These are phyloP conservation scores for Neotoxoptera formosana DNA, from an alignment of 1,140 invertebrate genomes.

Conservation along the genomic window DNA sequence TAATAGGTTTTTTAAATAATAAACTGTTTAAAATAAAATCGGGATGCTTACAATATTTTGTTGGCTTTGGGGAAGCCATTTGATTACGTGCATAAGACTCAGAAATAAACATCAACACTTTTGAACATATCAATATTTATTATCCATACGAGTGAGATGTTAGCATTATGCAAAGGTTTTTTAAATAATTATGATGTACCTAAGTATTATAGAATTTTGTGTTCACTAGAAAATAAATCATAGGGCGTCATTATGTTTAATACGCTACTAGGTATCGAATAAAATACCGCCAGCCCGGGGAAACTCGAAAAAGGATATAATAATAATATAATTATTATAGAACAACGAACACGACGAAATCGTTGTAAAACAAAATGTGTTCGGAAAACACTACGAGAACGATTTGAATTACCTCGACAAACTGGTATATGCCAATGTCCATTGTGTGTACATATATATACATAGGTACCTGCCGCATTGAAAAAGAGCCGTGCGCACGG, in stretches of 20 bases:
- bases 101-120: not conserved
- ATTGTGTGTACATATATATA: not conserved
- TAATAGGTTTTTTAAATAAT: not conserved
- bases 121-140: not conserved
- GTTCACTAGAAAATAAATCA: not conserved
- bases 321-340: not conserved
- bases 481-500: not conserved
- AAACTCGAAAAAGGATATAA: not conserved
- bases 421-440: not conserved
- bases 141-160: not conserved
- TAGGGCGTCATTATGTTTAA: not conserved
- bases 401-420: not conserved
- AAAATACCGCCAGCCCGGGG: not conserved
- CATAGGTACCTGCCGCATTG: not conserved
- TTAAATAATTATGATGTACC: not conserved
- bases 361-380: not conserved
- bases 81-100: not conserved
- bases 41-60: not conserved
- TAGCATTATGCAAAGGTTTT: not conserved
- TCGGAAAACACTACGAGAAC: not conserved
- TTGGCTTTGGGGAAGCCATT: not conserved
- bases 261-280: not conserved
- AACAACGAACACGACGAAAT: not conserved
- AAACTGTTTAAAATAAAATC: not conserved
- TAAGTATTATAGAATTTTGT: not conserved